phyloP scores from a whole-genome alignment of 2,888 invertebrate species.

The Pinctada fucata region DNA sequence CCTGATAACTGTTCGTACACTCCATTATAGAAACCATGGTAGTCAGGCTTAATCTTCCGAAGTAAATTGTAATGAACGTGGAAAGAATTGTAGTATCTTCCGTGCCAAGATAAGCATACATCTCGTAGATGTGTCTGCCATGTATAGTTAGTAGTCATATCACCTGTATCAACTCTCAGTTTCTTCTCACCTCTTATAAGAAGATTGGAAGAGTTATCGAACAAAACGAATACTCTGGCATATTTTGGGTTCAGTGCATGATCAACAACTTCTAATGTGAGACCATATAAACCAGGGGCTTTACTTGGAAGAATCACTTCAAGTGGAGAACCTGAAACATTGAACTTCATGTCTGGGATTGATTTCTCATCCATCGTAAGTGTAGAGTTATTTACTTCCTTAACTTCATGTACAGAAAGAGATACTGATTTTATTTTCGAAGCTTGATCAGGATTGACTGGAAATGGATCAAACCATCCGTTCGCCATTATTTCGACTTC shows the following conservation, averaged over 20 bases:
- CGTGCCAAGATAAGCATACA: constrained; percentile 46
- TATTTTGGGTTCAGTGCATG: constrained; percentile 35
- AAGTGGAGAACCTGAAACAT: background rate
- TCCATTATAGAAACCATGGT: constrained; percentile 36
- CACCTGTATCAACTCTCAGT: background rate
- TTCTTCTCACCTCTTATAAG: background rate
- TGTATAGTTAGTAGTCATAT: constrained; percentile 22
- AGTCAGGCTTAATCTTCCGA: constrained; percentile 30
- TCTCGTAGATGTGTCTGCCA: constrained; percentile 49
- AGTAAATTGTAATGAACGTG: constrained; percentile 38
- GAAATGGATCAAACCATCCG: constrained; percentile 47
- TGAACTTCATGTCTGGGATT: background rate
- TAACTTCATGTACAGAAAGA: constrained; percentile 32
- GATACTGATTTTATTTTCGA: constrained; percentile 38
- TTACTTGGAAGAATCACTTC: constrained; percentile 10
- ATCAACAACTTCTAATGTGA: constrained; percentile 38
- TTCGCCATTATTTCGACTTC: constrained; percentile 10
- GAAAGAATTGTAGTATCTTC: constrained; percentile 43
- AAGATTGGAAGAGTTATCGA: constrained; percentile 38
- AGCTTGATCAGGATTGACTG: background rate
- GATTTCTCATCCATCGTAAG: constrained; percentile 6
- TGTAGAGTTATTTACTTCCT: background rate
- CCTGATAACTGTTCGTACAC: constrained; percentile 49
- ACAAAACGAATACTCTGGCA: constrained; percentile 42
- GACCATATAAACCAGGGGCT: constrained; percentile 38